A percentile compares a stretch with the other conserved stretches of the same genome.
Conservation (phyloP, 2,888 invertebrate species). For the Brenthis daphne region DNA sequence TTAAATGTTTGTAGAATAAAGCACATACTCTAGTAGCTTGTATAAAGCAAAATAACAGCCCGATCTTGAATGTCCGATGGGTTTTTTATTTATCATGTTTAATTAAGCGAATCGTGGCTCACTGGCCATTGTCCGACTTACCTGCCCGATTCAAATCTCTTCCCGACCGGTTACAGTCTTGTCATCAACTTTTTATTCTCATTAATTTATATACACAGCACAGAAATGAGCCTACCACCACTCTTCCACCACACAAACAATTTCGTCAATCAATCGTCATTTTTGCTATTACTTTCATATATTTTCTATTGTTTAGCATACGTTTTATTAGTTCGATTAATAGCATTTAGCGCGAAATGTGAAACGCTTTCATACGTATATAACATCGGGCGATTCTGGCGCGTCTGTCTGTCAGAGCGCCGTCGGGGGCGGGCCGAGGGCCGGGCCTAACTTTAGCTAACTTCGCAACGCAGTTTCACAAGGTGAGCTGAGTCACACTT, state of each 20-base stretch:
- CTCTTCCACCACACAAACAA: slow-evolving; percentile 21
- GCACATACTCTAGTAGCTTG: slow-evolving; percentile 32
- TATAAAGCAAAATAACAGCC: slow-evolving; percentile 41
- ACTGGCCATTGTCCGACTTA: slow-evolving; percentile 76
- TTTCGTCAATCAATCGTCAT: slow-evolving; percentile 10
- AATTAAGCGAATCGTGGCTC: slow-evolving; percentile 74
- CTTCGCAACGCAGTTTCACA: slow-evolving; percentile 58
- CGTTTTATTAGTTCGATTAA: slow-evolving; percentile 52
- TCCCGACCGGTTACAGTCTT: slow-evolving; percentile 62
- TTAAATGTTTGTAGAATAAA: slow-evolving; percentile 3
- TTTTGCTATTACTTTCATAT: slow-evolving; percentile 20
- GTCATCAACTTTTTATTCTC: slow-evolving; percentile 65
- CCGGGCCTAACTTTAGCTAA: slow-evolving; percentile 60
- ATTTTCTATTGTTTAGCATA: slow-evolving; percentile 32
- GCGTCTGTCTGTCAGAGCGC: slow-evolving; percentile 63
- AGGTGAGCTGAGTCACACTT: slow-evolving; percentile 72
- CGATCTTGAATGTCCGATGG: slow-evolving; percentile 48
- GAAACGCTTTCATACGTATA: slow-evolving; percentile 59
- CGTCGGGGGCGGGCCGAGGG: slow-evolving; percentile 64
- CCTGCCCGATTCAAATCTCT: slow-evolving; percentile 70
- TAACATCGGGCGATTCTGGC: slow-evolving; percentile 62
- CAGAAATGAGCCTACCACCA: neutral
- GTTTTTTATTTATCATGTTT: slow-evolving; percentile 71
- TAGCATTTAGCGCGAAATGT: slow-evolving; percentile 39
- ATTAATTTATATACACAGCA: slow-evolving; percentile 59